These are phyloP conservation scores for Eptatretus burgeri DNA, from an alignment of 2,113 vertebrate genomes.

Conservation along the genomic window DNA sequence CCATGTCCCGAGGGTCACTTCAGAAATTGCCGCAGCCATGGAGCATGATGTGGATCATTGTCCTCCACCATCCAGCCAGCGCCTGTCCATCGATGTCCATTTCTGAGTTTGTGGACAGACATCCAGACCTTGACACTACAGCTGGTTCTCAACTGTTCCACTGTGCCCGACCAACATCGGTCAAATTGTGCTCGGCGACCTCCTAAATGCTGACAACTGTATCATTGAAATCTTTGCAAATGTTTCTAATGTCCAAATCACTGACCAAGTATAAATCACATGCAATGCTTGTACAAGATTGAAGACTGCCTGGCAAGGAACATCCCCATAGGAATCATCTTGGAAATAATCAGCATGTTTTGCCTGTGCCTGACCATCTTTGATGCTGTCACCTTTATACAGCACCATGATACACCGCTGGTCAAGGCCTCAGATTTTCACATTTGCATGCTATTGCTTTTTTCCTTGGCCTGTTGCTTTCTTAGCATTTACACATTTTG, in stretches of 20 bases:
- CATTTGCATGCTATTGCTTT: background rate
- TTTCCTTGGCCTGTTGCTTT: background rate
- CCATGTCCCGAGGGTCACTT: too few relatives aligned
- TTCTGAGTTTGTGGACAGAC: too few relatives aligned
- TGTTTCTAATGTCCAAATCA: background rate
- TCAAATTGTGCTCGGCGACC: background rate
- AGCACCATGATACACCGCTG: constrained; percentile 5
- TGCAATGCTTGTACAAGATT: background rate
- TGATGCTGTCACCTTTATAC: background rate
- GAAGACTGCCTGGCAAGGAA: background rate
- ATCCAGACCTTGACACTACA: too few relatives aligned
- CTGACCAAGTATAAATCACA: background rate
- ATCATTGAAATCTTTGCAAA: too few relatives aligned
- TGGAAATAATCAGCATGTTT: background rate
- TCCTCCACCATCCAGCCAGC: too few relatives aligned
- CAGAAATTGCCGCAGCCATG: too few relatives aligned
- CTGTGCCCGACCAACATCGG: too few relatives aligned
- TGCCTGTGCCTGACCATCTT: background rate
- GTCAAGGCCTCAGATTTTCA: background rate
- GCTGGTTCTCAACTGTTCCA: too few relatives aligned
- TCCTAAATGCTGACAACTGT: background rate
- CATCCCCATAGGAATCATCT: background rate
- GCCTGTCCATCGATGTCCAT: too few relatives aligned
- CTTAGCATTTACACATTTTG: background rate
- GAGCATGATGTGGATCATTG: too few relatives aligned